Base-by-base conservation (phyloP, 2,888 invertebrate genomes). In the Melinopterus prodromus region DNA sequence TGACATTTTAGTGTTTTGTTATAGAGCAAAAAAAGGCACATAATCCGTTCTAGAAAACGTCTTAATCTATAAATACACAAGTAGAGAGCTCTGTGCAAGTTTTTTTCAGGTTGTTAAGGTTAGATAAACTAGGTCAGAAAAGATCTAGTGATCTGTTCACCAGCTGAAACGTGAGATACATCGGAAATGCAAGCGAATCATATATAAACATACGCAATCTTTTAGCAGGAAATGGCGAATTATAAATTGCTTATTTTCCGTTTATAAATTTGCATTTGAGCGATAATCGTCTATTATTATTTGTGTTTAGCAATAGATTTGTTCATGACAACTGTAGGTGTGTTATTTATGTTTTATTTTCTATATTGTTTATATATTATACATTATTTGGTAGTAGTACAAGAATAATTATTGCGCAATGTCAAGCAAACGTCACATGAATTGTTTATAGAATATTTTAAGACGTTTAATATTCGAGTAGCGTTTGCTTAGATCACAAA, bases 301-400 rank as follows among this genome's bases (percentile, higher is more conserved):
- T 53, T 76, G 16, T 76, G 75, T 14, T 79, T 79, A n/a, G 16
- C 16, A 15, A 72, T 53, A 53, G 53, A 26, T 26, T 26, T 26
- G 26, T 26, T 26, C 26, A 26, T 26, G 3, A 26, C 26, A 26
- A 26, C 26, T 2, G 3, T n/a, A n/a, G n/a, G n/a, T n/a, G n/a
- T n/a, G n/a, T n/a, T n/a, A 26, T 26, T 26, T 26, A 3, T 26
- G 26, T 26, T 2, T 26, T 26, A 26, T 2, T 26, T n/a, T n/a
- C n/a, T n/a, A 26, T 1, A 26, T 26, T 26, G 26, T 26, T 26
- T 26, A 26, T 26, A 26, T 3, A 3, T 26, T 26, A 26, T 26
- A 26, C 26, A 26, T 26, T 26, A 26, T 26, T 26, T 26, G 26
- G 26, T 26, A 3, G 2, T 26, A 26, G 26, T 26, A 26, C 26